These are phyloP conservation scores for Channa maculata DNA, from an alignment of 2,113 vertebrate genomes.

Conservation along the genomic window DNA sequence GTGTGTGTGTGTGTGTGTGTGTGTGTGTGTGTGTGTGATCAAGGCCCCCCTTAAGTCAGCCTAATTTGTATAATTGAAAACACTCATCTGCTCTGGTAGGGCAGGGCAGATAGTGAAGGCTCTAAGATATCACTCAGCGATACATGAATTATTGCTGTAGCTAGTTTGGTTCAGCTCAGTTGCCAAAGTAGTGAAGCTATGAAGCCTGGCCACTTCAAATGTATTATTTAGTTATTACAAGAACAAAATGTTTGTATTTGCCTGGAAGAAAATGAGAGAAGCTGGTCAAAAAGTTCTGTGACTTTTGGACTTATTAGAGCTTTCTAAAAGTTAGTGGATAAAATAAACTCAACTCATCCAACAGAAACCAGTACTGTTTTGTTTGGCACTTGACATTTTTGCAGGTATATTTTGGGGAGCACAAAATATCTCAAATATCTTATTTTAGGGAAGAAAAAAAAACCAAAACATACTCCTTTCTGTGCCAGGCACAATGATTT, in stretches of 20 bases:
- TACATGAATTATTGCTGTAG: constrained; percentile 46
- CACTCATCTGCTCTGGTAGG: constrained; percentile 60
- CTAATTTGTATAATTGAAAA: constrained; percentile 74
- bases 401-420: constrained; percentile 8
- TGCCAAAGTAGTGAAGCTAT: not conserved
- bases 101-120: constrained; percentile 11
- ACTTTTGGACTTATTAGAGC: not conserved
- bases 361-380: constrained; percentile 2
- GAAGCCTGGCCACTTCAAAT: constrained; percentile 18
- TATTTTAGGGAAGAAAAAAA: constrained; percentile 36
- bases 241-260: constrained; percentile 23
- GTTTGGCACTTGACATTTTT: constrained; percentile 29
- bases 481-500: constrained; percentile 40
- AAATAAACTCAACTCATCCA: constrained; percentile 19
- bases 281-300: not conserved
- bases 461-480: not conserved
- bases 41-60: constrained; percentile 45
- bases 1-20: not conserved
- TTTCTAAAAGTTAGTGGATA: constrained; percentile 7
- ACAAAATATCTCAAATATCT: constrained; percentile 20
- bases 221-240: constrained; percentile 38
- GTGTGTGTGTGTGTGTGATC: constrained; percentile 44
- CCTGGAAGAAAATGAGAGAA: not conserved
- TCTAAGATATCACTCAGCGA: constrained; percentile 25
- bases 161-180: constrained; percentile 2